Evolutionary conservation across 2,888 invertebrate genomes (phyloP), one percentile per base, ranked within the genome.

Genomic region (Campaea margaritaria): DNA sequence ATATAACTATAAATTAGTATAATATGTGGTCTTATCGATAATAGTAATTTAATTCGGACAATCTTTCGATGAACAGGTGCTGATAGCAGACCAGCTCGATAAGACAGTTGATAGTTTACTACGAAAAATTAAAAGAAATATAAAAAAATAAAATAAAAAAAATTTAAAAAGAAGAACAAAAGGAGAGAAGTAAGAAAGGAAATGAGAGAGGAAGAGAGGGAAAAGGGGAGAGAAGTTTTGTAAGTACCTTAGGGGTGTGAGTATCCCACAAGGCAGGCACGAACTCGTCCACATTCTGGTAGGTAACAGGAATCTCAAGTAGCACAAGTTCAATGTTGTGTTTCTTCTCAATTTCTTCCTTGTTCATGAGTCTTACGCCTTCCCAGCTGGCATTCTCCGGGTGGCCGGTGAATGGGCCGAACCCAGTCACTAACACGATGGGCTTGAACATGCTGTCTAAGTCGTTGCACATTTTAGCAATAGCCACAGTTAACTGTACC

Each of bases 311-410:
- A 61, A 96, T 88, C 85, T 96, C 94, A 67, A 94, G 80, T 55
- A 89, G 87, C 7, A 95, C 81, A n/a, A 80, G 62, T 41, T 81
- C 81, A 27, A 79, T 65, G 54, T 78, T 76, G 53, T 78, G 84
- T 66, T 93, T 91, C 60, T 85, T 83, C 70, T 93, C 93, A n/a
- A 94, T 82, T 65, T 91, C 83, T 39, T 91, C 81, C 65, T 93
- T 90, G 48, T 93, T 90, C 71, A 96, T 88, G 54, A 93, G 78
- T 77, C 95, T 94, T 0, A 97, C 97, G 4, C 95, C 95, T 80
- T 96, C 95, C 97, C 97, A 97, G 79, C 97, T 97, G 0, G 97
- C 95, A 81, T 97, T 97, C 10, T 96, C 88, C 21, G 87, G 85
- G 76, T 97, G 95, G 39, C 88, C 87, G 8, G 91, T 82, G 85